A percentile compares a stretch with the other conserved stretches of the same genome.
These are phyloP conservation scores for Nannobrachium achirus DNA, from an alignment of 2,113 vertebrate genomes.

Conservation along the genomic window DNA sequence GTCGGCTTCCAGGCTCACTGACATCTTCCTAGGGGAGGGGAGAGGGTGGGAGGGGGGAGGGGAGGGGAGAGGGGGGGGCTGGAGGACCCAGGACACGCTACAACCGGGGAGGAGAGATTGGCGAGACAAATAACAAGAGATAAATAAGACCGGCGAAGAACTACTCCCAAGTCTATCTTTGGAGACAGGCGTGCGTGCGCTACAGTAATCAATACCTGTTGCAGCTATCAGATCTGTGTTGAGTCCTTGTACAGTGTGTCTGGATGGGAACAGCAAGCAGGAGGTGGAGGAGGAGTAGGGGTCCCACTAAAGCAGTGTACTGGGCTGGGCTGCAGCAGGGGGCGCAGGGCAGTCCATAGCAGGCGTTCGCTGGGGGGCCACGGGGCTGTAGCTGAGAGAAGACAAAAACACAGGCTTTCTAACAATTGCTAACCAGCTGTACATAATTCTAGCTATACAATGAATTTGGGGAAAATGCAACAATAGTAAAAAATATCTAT, in stretches of 20 bases:
- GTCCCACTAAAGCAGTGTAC: slow-evolving; percentile 67
- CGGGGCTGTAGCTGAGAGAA: slow-evolving; percentile 29
- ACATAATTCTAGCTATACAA: too few species aligned
- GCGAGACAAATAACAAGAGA: neutral
- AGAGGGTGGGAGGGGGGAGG: slow-evolving; percentile 66
- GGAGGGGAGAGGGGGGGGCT: slow-evolving; percentile 48
- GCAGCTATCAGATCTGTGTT: slow-evolving; percentile 63
- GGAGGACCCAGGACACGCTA: slow-evolving; percentile 68
- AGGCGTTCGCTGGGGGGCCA: slow-evolving; percentile 43
- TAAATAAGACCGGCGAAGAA: neutral
- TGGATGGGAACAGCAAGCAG: slow-evolving; percentile 54
- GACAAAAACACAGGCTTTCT: neutral
- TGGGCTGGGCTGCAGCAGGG: slow-evolving; percentile 55
- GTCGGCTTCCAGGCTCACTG: slow-evolving; percentile 75
- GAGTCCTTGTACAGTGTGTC: slow-evolving; percentile 45
- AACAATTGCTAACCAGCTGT: too few species aligned
- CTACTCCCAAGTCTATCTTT: too few species aligned
- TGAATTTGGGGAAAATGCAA: neutral
- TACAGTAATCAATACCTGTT: slow-evolving; percentile 58
- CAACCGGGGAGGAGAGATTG: slow-evolving; percentile 3
- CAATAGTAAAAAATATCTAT: neutral
- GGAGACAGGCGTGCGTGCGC: slow-evolving; percentile 1
- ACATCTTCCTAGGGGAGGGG: slow-evolving; percentile 77
- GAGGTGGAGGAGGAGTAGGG: slow-evolving; percentile 3
- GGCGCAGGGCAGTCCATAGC: slow-evolving; percentile 71